Evolutionary conservation across 2,113 vertebrate genomes (phyloP), one percentile per base, ranked within the genome.

Genomic region (Atrichornis clamosus): DNA sequence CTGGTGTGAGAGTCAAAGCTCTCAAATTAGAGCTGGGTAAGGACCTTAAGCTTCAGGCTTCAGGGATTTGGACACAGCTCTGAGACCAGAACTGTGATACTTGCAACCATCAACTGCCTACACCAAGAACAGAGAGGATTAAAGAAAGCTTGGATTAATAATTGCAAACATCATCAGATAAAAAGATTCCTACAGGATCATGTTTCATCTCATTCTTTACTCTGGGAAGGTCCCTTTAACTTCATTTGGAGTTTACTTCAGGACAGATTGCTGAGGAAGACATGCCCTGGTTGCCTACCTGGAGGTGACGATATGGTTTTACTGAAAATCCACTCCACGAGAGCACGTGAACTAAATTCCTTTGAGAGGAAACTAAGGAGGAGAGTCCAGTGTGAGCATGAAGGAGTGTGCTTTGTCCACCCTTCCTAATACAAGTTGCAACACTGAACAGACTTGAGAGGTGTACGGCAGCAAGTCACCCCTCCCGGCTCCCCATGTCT

Each of bases 21-120:
- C 95, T 94, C 93, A 90, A 96, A 96, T 96, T 95, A 97, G 93
- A 96, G 96, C 88, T 64, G 95, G 64, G 92, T 78, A 92, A 95
- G 85, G 90, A 64, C 92, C 41, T 93, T 93, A 94, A 94, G 83
- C 86, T 95, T 93, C 50, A 82, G 68, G 82, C 82, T 83, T 74
- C 75, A 41, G 80, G 49, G 90, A 77, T 93, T 90, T 95, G 90
- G 76, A 93, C 11, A 46, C 72, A 89, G 44, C 56, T 87, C 77
- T 91, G 84, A 33, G 86, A 93, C 32, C 46, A 91, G 84, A 58
- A 42, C 47, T 1, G 2, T 75, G 56, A 81, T 30, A 86, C 87
- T 82, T 79, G 58, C 44, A 72, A 64, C 33, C 69, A 64, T 56
- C 74, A 53, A 41, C 81, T 91, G 84, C 91, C 74, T 85, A 76